phyloP scores from a whole-genome alignment of 1,140 invertebrate species.

The Calephelis virginiensis region DNA sequence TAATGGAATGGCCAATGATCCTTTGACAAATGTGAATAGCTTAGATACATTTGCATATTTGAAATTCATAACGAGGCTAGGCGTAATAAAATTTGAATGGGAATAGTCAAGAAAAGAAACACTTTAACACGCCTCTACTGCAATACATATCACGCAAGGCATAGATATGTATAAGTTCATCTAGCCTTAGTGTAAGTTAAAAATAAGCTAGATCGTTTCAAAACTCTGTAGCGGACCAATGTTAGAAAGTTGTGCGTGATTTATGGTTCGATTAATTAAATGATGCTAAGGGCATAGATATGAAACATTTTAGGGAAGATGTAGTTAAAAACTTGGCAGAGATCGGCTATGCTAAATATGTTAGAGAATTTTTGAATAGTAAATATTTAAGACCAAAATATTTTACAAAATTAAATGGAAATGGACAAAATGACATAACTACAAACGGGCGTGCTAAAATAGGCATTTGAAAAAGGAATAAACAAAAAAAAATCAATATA shows the following conservation, averaged over 20 bases:
- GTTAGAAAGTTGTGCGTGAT: slow-evolving; percentile 76
- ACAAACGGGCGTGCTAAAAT: too few relatives aligned
- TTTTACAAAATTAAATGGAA: background rate
- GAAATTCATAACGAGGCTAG: slow-evolving; percentile 4
- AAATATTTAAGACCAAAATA: slow-evolving; percentile 7
- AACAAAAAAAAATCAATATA: too few relatives aligned
- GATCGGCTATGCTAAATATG: background rate
- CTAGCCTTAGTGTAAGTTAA: slow-evolving; percentile 71
- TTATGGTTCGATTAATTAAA: slow-evolving; percentile 34
- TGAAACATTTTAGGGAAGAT: background rate
- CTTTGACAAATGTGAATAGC: slow-evolving; percentile 14
- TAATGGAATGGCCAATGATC: slow-evolving; percentile 18
- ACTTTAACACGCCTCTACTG: slow-evolving; percentile 71
- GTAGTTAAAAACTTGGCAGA: background rate
- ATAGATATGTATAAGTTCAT: slow-evolving; percentile 69
- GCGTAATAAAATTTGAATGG: slow-evolving; percentile 29
- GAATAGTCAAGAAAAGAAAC: background rate
- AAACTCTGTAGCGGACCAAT: slow-evolving; percentile 76
- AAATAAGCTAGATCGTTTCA: slow-evolving; percentile 70
- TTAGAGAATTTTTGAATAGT: background rate
- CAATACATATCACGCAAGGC: slow-evolving; percentile 76
- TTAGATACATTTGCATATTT: slow-evolving; percentile 19
- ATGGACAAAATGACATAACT: too few relatives aligned
- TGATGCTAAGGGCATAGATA: slow-evolving; percentile 1
- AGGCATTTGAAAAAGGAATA: too few relatives aligned